Conservation (phyloP, 2,888 invertebrate genomes). For the Cheilosia variabilis region DNA sequence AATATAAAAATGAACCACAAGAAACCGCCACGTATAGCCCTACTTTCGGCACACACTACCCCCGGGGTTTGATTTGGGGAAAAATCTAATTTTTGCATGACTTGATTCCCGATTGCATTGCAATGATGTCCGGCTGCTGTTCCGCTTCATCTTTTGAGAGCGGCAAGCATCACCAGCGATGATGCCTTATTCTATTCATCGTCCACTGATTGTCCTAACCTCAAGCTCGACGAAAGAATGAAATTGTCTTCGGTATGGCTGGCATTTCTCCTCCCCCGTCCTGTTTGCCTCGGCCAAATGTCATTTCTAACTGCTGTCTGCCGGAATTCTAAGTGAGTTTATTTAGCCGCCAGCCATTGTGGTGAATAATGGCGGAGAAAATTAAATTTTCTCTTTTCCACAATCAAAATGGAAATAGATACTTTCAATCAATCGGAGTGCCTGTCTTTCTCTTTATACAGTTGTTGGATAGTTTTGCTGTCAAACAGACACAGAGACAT, state of each 20-base stretch:
- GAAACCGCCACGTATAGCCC: not conserved
- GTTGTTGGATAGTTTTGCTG: not conserved
- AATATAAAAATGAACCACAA: too few relatives aligned
- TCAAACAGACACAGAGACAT: slow-evolving; percentile 17
- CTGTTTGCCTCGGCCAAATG: not conserved
- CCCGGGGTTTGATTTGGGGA: slow-evolving; percentile 21
- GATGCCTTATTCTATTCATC: slow-evolving; percentile 56
- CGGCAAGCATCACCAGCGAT: slow-evolving; percentile 22
- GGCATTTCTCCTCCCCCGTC: not conserved
- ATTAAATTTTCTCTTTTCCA: slow-evolving; percentile 58
- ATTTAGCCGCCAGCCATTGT: slow-evolving; percentile 54
- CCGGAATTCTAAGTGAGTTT: slow-evolving; percentile 11
- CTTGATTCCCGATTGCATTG: slow-evolving; percentile 52
- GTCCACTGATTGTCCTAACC: slow-evolving; percentile 60
- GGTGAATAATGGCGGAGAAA: slow-evolving; percentile 66
- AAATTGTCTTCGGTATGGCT: slow-evolving; percentile 19
- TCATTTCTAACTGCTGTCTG: slow-evolving; percentile 8
- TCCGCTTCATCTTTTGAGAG: slow-evolving; percentile 43
- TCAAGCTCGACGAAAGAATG: slow-evolving; percentile 32
- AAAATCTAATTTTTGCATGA: slow-evolving; percentile 45
- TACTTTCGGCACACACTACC: slow-evolving; percentile 40
- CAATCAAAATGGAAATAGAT: slow-evolving; percentile 73
- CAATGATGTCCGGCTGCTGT: slow-evolving; percentile 58
- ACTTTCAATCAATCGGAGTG: slow-evolving; percentile 66
- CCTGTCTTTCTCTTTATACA: not conserved